Evolutionary conservation across 2,113 vertebrate species (phyloP), one percentile per base, ranked within the genome.

Genomic region (Notarius quadriscutis): DNA sequence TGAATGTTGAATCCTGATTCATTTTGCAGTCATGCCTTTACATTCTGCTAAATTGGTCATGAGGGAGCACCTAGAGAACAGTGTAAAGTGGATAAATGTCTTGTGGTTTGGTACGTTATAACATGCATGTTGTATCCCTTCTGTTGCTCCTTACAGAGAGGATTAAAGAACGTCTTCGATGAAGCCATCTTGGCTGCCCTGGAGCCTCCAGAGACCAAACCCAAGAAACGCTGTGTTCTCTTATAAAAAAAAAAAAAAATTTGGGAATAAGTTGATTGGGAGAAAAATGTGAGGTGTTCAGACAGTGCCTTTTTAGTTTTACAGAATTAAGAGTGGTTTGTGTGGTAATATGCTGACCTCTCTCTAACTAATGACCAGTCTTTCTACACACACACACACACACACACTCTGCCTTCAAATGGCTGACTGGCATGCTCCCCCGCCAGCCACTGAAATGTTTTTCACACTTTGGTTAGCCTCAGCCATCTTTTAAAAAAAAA

Each of bases 181-280:
- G 95, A 95, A 90, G 95, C 94, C 84, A 95, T 95, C 91, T 85
- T 95, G 75, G 95, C 94, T 0, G 95, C 94, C 18, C 91, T 95
- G 91, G 94, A 95, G 89, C 94, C 95, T 72, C 95, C 94, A 0
- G 94, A 95, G 89, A 94, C 80, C 91, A 95, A 94, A 89, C 92
- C 93, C 90, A 95, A 94, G 90, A 94, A 92, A 51, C 91, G 91
- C 89, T 95, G 95, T 62, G 0, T 91, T 84, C 90, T 95, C 89
- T 91, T 95, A 90, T 95, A 41, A 41, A 41, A 41, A 41, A 41
- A 41, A 95, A 90, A 90, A 15, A 57, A 78, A 81, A 80, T 51
- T 67, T 27, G 55, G 81, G 77, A 51, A 79, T 48, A 25, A 60
- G 60, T 15, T 17, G 15, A 57, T 18, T 3, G 50, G 84, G 84